Base-by-base conservation (phyloP, 2,797 vertebrate species). In the Coregonus suidteri region DNA sequence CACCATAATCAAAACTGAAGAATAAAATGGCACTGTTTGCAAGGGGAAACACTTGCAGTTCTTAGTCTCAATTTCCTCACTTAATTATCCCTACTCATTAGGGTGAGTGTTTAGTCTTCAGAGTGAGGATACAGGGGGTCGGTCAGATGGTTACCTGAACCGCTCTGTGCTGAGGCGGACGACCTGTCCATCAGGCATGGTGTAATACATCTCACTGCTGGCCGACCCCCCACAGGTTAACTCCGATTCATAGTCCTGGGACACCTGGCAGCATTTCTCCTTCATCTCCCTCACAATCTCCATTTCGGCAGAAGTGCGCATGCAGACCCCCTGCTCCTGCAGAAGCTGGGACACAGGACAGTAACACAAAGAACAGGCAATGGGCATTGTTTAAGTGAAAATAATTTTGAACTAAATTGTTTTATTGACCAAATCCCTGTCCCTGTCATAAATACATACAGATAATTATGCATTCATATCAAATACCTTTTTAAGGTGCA, bases 231-330 rank as follows among this genome's bases (percentile, higher is more conserved):
- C 76, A 0, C 0, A 41, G 3, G n/a, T 75, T 64, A 93, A 88
- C 81, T 91, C 92, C 0, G 75, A 81, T 18, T 93, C 91, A 13
- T 92, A 94, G 85, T 92, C 56, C 34, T 87, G 81, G 34, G 93
- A 87, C 56, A 95, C 92, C 6, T 67, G 85, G 86, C 95, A 95
- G 80, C 93, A 92, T 6, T 72, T 87, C 88, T 95, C 95, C 88
- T 95, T 95, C 71, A 95, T 94, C 83, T 95, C 94, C 56, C 94
- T 82, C 18, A 93, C 94, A 0, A 95, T 94, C 90, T 95, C 94
- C 78, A 88, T 73, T 86, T 95, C 94, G 0, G 94, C 95, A 0
- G 92, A 90, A 20, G 94, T 94, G 31, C 85, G 83, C 93, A 95
- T 89, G 76, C 82, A 82, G 56, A 94, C 84, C 0, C 95, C 95